A percentile compares a stretch with the other conserved stretches of the same genome.
Conservation (phyloP, 2,888 invertebrate species). For the Cremastinae sp. region DNA sequence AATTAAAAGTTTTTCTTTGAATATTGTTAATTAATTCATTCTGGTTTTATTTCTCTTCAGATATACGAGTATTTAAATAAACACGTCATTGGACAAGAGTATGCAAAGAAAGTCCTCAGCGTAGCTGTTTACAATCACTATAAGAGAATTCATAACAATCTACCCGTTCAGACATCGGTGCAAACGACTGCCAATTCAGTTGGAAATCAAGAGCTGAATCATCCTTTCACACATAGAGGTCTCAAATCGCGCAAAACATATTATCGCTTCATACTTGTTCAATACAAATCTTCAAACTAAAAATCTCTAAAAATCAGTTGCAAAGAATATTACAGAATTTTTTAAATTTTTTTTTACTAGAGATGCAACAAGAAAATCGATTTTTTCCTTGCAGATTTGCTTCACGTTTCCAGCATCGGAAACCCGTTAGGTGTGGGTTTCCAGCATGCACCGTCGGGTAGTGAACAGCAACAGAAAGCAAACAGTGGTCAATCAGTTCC, state of each 20-base stretch:
- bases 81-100: slow-evolving; percentile 98
- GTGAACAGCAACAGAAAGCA: slow-evolving; percentile 67
- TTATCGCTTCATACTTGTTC: slow-evolving; percentile 48
- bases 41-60: slow-evolving; percentile 74
- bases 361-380: slow-evolving; percentile 1
- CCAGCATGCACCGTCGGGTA: slow-evolving; percentile 75
- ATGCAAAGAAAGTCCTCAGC: slow-evolving; percentile 97
- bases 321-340: too few relatives aligned
- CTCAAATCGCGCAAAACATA: slow-evolving; percentile 78
- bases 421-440: slow-evolving; percentile 84
- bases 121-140: slow-evolving; percentile 99
- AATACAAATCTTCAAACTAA: not conserved
- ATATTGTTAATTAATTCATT: not conserved
- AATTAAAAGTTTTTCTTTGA: not conserved
- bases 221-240: slow-evolving; percentile 88
- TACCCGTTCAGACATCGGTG: slow-evolving; percentile 81
- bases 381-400: slow-evolving; percentile 84
- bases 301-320: not conserved
- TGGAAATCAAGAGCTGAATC: slow-evolving; percentile 84
- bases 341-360: not conserved
- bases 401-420: slow-evolving; percentile 91
- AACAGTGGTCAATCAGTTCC: slow-evolving; percentile 70
- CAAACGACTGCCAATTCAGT: slow-evolving; percentile 75
- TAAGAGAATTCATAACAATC: slow-evolving; percentile 97
- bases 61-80: slow-evolving; percentile 98